phyloP scores from a whole-genome alignment of 1,140 invertebrate genomes.

The Hesperophylax magnus region DNA sequence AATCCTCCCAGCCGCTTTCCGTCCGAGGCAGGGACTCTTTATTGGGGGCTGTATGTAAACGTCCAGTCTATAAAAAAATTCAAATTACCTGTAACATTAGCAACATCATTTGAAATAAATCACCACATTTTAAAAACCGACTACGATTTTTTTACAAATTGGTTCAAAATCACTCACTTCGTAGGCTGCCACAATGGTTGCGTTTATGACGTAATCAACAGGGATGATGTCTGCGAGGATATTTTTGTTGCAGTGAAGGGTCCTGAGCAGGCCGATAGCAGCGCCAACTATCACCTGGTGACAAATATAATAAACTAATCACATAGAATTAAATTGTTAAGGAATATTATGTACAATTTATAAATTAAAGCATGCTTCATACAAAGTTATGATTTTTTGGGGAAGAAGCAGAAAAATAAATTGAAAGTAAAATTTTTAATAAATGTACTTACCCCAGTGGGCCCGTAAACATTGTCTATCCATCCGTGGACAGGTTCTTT shows the following conservation, averaged over 20 bases:
- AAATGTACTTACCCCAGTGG: constrained; percentile 77
- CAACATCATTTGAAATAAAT: neutral
- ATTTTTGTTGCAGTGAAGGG: constrained; percentile 75
- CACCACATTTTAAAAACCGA: no score
- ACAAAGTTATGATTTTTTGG: no score
- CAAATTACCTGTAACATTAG: neutral
- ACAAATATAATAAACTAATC: constrained; percentile 37
- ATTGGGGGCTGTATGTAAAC: constrained; percentile 42
- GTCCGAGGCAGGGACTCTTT: constrained; percentile 40
- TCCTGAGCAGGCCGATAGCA: constrained; percentile 82
- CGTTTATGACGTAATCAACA: constrained; percentile 86
- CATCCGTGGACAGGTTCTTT: constrained; percentile 84
- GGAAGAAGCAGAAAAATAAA: no score
- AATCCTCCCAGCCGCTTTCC: constrained; percentile 25
- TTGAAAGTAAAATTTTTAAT: neutral
- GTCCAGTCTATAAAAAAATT: constrained; percentile 41
- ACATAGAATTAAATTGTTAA: neutral
- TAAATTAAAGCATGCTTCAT: no score
- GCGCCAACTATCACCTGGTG: constrained; percentile 75
- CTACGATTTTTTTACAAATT: no score
- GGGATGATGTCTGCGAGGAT: constrained; percentile 86
- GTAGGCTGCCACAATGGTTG: constrained; percentile 84
- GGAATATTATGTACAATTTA: no score
- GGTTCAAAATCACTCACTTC: constrained; percentile 22
- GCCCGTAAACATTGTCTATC: constrained; percentile 96